Evolutionary conservation across 2,113 vertebrate genomes (phyloP).

Genomic region (Pteruthius melanotis): DNA sequence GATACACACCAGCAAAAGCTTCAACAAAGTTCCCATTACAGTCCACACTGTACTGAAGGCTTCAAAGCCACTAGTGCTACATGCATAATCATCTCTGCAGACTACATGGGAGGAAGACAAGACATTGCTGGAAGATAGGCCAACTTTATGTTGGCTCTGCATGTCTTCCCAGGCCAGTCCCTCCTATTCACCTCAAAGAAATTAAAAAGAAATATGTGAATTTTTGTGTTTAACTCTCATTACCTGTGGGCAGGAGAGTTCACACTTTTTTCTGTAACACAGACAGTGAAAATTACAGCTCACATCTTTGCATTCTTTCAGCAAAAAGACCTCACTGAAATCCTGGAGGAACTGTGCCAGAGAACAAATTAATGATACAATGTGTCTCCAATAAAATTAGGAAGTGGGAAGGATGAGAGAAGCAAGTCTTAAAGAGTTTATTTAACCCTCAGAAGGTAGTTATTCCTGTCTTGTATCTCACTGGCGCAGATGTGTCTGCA

Average conservation of each 20-base stretch:
- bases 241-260: not conserved
- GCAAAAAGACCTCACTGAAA: not conserved
- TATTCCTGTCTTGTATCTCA: not conserved
- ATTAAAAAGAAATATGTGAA: constrained; percentile 1
- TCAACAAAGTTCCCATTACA: not conserved
- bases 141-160: not conserved
- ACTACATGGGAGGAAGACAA: not conserved
- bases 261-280: not conserved
- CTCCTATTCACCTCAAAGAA: not conserved
- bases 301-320: not conserved
- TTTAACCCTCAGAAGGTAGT: not conserved
- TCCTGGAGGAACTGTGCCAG: not conserved
- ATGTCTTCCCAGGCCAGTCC: not conserved
- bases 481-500: not conserved
- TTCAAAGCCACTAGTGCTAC: not conserved
- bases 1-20: not conserved
- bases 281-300: constrained; percentile 25
- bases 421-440: not conserved
- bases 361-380: constrained; percentile 14
- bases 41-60: not conserved
- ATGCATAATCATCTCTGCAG: not conserved
- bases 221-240: constrained; percentile 3
- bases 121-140: not conserved
- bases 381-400: constrained; percentile 13
- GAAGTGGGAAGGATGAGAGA: not conserved